Conservation (phyloP, 2,113 vertebrate genomes). For the Setophaga kirtlandii region DNA sequence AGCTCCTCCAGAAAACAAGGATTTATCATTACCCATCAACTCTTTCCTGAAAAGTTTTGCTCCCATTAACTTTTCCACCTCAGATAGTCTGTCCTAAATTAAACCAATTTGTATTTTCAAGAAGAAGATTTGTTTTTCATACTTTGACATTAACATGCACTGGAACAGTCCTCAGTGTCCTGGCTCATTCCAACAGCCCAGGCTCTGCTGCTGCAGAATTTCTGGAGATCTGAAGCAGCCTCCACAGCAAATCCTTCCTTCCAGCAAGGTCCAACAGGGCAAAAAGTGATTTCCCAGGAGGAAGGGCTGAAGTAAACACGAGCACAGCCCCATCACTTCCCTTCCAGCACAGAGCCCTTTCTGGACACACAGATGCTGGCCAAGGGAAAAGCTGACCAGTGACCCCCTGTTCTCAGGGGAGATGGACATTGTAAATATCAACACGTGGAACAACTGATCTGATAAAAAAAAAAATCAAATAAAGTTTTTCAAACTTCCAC, state of each 20-base stretch:
- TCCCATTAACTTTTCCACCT: neutral
- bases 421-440: neutral
- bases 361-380: neutral
- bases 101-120: neutral
- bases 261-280: neutral
- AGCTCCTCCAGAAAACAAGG: neutral
- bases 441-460: neutral
- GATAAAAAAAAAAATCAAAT: neutral
- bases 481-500: neutral
- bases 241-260: neutral
- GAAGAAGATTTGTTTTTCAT: neutral
- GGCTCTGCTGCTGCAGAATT: neutral
- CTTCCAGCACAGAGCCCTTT: neutral
- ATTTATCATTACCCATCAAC: neutral
- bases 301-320: neutral
- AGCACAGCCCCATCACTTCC: neutral
- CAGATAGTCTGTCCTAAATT: neutral
- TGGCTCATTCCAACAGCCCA: neutral
- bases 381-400: neutral
- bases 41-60: neutral
- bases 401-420: neutral
- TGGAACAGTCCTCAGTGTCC: neutral
- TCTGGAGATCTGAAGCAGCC: neutral
- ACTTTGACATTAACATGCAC: neutral
- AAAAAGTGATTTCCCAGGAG: neutral